Percentiles rank a stretch among this genome's conserved stretches.
These are phyloP conservation scores for Artemia sinica DNA, from an alignment of 2,888 invertebrate genomes.

Conservation along the genomic window DNA sequence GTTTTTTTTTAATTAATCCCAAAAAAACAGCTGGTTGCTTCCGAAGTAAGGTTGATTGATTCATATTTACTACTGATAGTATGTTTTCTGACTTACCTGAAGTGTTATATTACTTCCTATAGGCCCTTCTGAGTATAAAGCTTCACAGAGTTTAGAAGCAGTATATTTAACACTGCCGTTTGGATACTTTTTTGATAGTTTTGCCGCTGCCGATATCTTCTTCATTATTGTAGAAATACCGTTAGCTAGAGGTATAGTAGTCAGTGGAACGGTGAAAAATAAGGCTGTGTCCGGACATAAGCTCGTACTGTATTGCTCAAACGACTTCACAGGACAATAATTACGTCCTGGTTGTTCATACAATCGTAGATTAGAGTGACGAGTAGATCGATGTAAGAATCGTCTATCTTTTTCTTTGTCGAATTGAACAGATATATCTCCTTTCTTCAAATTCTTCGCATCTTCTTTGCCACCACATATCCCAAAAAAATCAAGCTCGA, in stretches of 20 bases:
- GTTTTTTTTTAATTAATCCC: too few relatives aligned
- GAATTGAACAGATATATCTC: not conserved
- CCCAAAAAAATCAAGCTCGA: not conserved
- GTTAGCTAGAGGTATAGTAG: not conserved
- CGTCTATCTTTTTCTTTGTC: not conserved
- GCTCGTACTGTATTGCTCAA: not conserved
- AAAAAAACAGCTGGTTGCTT: too few relatives aligned
- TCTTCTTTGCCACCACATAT: slow-evolving; percentile 2
- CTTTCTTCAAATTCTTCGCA: not conserved
- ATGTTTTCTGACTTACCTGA: not conserved
- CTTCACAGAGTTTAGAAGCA: not conserved
- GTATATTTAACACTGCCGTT: not conserved
- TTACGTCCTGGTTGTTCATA: slow-evolving; percentile 2
- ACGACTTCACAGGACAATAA: slow-evolving; percentile 1
- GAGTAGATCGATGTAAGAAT: not conserved
- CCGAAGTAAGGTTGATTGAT: too few relatives aligned
- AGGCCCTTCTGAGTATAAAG: not conserved
- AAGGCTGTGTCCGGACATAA: not conserved
- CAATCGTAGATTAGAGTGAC: not conserved
- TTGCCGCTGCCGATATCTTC: not conserved
- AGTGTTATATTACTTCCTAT: not conserved
- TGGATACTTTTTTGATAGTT: not conserved
- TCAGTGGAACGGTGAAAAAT: not conserved
- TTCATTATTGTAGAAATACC: not conserved
- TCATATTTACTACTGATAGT: too few relatives aligned